phyloP scores from a whole-genome alignment of 1,140 invertebrate genomes.

The Heliconius hewitsoni region DNA sequence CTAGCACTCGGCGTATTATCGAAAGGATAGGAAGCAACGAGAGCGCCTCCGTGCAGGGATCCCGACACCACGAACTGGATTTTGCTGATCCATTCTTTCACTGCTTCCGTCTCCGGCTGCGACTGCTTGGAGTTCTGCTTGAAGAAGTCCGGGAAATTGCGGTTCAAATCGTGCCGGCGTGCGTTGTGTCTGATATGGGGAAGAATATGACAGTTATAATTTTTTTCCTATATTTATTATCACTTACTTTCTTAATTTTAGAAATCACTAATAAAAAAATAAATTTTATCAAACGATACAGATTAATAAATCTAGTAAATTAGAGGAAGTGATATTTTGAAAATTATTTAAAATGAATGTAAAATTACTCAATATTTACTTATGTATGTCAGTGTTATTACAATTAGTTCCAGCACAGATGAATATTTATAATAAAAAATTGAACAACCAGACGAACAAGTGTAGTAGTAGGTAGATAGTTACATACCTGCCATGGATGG shows the following conservation, averaged over 20 bases:
- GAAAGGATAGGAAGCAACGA: slow-evolving; percentile 96
- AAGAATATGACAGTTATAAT: neutral
- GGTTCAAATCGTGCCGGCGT: slow-evolving; percentile 93
- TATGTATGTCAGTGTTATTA: slow-evolving; percentile 15
- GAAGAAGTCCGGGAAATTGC: slow-evolving; percentile 96
- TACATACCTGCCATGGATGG: slow-evolving; percentile 88
- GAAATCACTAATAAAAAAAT: neutral
- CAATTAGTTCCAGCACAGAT: slow-evolving; percentile 10
- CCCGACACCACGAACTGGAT: slow-evolving; percentile 96
- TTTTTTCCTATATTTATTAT: too few relatives aligned
- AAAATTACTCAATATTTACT: neutral
- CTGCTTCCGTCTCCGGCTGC: slow-evolving; percentile 96
- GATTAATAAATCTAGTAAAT: too few relatives aligned
- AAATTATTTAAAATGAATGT: neutral
- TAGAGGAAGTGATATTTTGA: neutral
- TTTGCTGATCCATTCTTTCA: slow-evolving; percentile 96
- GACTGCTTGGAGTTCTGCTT: slow-evolving; percentile 92
- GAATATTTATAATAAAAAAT: neutral
- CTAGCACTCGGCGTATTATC: slow-evolving; percentile 95
- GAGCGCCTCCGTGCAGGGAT: slow-evolving; percentile 94
- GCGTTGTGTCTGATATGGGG: slow-evolving; percentile 87
- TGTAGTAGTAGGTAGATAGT: neutral
- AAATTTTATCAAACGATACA: neutral
- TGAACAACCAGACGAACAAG: neutral
- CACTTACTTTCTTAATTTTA: too few relatives aligned